phyloP scores from a whole-genome alignment of 2,113 vertebrate genomes.

The Oncorhynchus nerka region DNA sequence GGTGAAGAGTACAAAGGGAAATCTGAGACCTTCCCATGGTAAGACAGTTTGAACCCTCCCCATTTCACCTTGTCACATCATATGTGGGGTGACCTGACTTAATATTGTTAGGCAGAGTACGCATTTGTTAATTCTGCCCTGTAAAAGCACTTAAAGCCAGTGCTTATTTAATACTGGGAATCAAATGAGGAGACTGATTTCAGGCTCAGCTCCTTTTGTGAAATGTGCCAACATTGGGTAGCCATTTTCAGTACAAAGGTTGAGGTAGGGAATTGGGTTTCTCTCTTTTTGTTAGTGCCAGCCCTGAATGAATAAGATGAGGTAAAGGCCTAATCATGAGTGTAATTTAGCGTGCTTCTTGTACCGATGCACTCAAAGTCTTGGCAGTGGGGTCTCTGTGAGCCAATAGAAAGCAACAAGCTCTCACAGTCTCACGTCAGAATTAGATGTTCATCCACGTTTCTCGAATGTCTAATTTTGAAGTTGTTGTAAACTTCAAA shows the following conservation, averaged over 20 bases:
- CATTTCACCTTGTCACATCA: constrained; percentile 19
- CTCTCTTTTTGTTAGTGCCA: too few species aligned
- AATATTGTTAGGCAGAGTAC: constrained; percentile 24
- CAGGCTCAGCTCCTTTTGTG: not conserved
- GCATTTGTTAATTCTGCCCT: constrained; percentile 21
- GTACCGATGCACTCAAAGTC: too few species aligned
- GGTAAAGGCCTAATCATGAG: too few species aligned
- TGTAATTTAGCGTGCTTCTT: too few species aligned
- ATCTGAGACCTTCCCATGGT: not conserved
- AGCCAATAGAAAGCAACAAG: too few species aligned
- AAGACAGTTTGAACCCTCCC: not conserved
- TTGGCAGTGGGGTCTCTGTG: too few species aligned
- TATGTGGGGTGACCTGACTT: constrained; percentile 9
- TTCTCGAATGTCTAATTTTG: too few species aligned
- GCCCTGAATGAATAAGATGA: too few species aligned
- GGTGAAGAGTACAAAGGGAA: not conserved
- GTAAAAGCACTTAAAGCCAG: constrained; percentile 34
- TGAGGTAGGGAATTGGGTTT: not conserved
- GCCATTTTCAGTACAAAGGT: constrained; percentile 2
- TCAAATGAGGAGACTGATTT: constrained; percentile 8
- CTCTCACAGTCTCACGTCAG: too few species aligned
- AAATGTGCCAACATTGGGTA: constrained; percentile 13
- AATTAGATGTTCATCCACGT: too few species aligned
- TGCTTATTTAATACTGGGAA: constrained; percentile 26
- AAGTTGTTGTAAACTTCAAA: too few species aligned